phyloP scores from a whole-genome alignment of 2,888 invertebrate genomes.

The Cepaea hortensis region DNA sequence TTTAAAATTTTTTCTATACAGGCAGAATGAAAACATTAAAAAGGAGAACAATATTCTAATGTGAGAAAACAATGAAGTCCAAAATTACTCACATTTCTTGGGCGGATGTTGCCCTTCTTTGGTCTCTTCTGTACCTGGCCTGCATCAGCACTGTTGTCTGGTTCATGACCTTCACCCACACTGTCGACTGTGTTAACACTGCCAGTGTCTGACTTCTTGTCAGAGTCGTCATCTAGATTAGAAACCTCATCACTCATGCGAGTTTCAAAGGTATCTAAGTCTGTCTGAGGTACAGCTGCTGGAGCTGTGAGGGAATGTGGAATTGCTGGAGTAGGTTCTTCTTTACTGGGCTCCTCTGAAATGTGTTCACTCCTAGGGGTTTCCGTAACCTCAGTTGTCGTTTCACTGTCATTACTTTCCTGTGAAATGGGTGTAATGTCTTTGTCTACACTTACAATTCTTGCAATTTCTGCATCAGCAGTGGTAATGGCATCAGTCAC shows the following conservation, averaged over 20 bases:
- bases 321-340: background rate
- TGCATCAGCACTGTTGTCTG: constrained; percentile 27
- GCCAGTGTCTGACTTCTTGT: constrained; percentile 66
- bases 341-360: constrained; percentile 38
- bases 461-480: background rate
- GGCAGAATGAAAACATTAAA: no score
- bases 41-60: background rate
- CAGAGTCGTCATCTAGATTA: constrained; percentile 64
- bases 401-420: background rate
- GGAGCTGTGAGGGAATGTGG: constrained; percentile 36
- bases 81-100: constrained; percentile 61
- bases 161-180: constrained; percentile 60
- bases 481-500: no score
- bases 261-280: constrained; percentile 69
- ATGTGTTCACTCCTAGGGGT: constrained; percentile 52
- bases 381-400: background rate
- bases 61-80: background rate
- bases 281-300: constrained; percentile 66
- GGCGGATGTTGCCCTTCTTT: constrained; percentile 58
- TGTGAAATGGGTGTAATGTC: background rate
- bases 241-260: constrained; percentile 62
- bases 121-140: constrained; percentile 37
- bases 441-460: background rate
- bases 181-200: constrained; percentile 68
- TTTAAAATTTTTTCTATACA: no score